Evolutionary conservation across 2,888 invertebrate species (phyloP).

Genomic region (Hesperia comma): DNA sequence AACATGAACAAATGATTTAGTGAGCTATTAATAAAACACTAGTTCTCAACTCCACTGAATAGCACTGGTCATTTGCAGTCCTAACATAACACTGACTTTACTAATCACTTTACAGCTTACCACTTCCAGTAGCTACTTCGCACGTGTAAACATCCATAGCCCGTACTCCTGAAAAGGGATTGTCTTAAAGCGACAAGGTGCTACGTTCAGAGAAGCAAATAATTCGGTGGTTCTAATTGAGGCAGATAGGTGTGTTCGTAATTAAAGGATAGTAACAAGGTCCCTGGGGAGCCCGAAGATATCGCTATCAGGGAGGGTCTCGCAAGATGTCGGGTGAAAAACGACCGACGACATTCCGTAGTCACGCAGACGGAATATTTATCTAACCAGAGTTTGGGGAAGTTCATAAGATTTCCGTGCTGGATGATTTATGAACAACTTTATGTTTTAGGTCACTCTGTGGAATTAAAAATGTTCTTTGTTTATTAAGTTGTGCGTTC

Average conservation of each 20-base stretch:
- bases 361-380: slow-evolving; percentile 25
- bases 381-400: slow-evolving; percentile 27
- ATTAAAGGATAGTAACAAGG: slow-evolving; percentile 75
- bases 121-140: neutral
- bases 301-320: slow-evolving; percentile 40
- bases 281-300: slow-evolving; percentile 61
- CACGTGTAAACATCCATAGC: neutral
- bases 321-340: slow-evolving; percentile 62
- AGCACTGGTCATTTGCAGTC: too few species aligned
- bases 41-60: too few species aligned
- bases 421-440: slow-evolving; percentile 22
- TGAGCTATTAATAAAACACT: too few species aligned
- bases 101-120: neutral
- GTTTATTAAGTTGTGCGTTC: too few species aligned
- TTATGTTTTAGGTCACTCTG: neutral
- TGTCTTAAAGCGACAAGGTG: slow-evolving; percentile 54
- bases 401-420: slow-evolving; percentile 20
- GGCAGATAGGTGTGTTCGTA: slow-evolving; percentile 72
- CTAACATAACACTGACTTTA: too few species aligned
- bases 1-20: too few species aligned
- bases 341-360: slow-evolving; percentile 44
- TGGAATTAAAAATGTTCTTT: neutral
- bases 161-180: slow-evolving; percentile 4
- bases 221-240: slow-evolving; percentile 66
- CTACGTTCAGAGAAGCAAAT: slow-evolving; percentile 56